Evolutionary conservation across 2,113 vertebrate genomes (phyloP).

Genomic region (Carlito syrichta): DNA sequence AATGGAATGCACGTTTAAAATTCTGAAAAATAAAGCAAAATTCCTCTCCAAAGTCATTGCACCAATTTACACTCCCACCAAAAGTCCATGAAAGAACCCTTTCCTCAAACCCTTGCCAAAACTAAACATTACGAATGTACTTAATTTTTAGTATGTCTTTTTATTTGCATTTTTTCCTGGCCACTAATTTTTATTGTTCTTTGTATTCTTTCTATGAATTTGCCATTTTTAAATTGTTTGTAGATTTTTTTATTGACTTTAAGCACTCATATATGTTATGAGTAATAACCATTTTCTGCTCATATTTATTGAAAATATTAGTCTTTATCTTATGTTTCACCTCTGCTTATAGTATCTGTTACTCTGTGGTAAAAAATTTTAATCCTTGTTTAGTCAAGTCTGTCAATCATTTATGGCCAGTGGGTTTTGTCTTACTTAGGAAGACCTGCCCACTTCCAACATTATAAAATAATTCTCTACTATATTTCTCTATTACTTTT

Average conservation of each 20-base stretch:
- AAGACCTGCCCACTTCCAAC: not conserved
- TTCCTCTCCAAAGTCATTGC: not conserved
- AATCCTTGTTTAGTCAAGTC: not conserved
- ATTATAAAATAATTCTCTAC: not conserved
- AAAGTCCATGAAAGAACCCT: not conserved
- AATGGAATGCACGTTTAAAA: not conserved
- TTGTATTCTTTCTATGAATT: not conserved
- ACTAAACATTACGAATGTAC: not conserved
- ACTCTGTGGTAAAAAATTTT: not conserved
- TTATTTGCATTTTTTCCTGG: constrained; percentile 9
- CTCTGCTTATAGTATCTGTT: not conserved
- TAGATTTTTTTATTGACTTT: not conserved
- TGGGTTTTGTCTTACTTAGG: not conserved
- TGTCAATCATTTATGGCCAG: not conserved
- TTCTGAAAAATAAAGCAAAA: not conserved
- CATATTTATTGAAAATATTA: not conserved
- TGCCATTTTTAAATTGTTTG: not conserved
- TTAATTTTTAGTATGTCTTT: not conserved
- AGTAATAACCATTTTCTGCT: not conserved
- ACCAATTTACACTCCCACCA: not conserved
- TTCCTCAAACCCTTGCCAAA: not conserved
- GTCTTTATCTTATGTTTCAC: not conserved
- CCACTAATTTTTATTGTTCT: not conserved
- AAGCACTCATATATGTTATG: not conserved
- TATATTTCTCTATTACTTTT: not conserved